Evolutionary conservation across 2,113 vertebrate species (phyloP), one percentile per base, ranked within the genome.

Genomic region (Daboia siamensis): DNA sequence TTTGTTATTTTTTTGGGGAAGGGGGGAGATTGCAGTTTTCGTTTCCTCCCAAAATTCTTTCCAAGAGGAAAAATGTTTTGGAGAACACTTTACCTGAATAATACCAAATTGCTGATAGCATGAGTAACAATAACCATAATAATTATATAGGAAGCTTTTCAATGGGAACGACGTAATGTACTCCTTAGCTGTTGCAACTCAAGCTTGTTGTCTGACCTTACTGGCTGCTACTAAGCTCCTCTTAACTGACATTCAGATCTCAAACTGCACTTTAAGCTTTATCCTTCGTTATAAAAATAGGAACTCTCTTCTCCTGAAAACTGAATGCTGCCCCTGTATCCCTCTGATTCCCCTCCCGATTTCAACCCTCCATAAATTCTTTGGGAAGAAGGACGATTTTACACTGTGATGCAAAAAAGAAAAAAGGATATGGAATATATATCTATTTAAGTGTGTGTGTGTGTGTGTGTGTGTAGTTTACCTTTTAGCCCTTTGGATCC

Each of bases 251-350:
- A 96, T 96, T 95, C 94, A 94, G 87, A 94, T 86, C 91, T 97
- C 95, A 2, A 94, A 94, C 95, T 96, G 97, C 97, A 97, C 97
- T 97, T 97, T 97, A 97, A 97, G 88, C 94, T 94, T 93, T 87
- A 24, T 86, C 21, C 92, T 89, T 95, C 94, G 64, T 44, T 95
- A 92, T 51, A 5, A 89, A 80, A 92, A 93, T 93, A 94, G 95
- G 93, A 94, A 93, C 93, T 93, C 91, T 95, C 94, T 4, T 1
- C 7, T 57, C 87, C 39, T 94, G 93, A 52, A 48, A 5, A 85
- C 94, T 87, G 9, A 29, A 0, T 46, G 91, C 86, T 59, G 55
- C 24, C 26, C 48, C 48, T 7, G 5, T 48, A 48, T 48, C 48
- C 48, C 48, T 48, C 48, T 48, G 48, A 48, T 48, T 48, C 51